phyloP scores from a whole-genome alignment of 1,140 invertebrate genomes.

The Cydia splendana region DNA sequence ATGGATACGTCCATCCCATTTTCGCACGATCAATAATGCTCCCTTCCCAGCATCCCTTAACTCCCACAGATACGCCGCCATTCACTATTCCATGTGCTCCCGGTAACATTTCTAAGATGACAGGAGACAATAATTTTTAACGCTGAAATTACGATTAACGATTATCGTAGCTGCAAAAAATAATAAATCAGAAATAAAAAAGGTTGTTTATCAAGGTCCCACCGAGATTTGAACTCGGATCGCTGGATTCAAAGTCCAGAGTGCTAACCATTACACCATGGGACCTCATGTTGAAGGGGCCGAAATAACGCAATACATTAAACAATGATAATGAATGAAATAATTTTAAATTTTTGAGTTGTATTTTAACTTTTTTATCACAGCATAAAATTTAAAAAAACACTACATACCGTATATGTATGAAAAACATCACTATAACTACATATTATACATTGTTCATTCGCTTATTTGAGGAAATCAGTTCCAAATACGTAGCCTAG shows the following conservation, averaged over 20 bases:
- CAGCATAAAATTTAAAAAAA: conserved; percentile 8
- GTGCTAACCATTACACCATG: conserved; percentile 95
- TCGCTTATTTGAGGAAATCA: background rate
- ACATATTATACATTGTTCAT: background rate
- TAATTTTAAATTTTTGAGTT: conserved; percentile 31
- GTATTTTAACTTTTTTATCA: conserved; percentile 21
- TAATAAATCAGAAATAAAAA: conserved; percentile 48
- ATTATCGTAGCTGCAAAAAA: conserved; percentile 33
- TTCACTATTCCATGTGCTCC: conserved; percentile 35
- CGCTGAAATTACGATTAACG: conserved; percentile 20
- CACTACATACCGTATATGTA: background rate
- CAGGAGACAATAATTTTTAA: conserved; percentile 37
- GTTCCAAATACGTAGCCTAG: conserved; percentile 3
- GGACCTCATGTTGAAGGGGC: conserved; percentile 76
- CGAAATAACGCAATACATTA: conserved; percentile 46
- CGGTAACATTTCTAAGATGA: conserved; percentile 18
- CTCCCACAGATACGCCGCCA: conserved; percentile 51
- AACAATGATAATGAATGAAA: conserved; percentile 20
- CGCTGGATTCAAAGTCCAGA: conserved; percentile 95
- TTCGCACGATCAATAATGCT: conserved; percentile 81
- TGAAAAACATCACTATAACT: background rate
- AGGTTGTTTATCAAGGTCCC: conserved; percentile 80
- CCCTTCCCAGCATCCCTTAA: conserved; percentile 78
- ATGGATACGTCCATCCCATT: conserved; percentile 76
- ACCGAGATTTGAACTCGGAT: conserved; percentile 93